Conservation (phyloP, 2,797 vertebrate genomes). For the Gymnoscopelus braueri region DNA sequence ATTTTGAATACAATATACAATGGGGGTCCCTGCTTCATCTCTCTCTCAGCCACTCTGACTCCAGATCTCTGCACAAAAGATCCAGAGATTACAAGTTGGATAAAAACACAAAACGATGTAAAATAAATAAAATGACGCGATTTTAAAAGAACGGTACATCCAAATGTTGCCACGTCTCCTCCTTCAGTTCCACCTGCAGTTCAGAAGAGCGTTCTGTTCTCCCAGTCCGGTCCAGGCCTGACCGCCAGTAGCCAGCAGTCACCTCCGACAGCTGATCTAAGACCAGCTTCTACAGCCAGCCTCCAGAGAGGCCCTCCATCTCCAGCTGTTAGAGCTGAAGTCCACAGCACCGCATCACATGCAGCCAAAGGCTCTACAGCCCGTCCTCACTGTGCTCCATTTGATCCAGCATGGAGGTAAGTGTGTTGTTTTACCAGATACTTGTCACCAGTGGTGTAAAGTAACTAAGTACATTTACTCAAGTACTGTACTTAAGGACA, state of each 20-base stretch:
- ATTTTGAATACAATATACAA: too few species aligned
- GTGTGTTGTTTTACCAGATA: too few species aligned
- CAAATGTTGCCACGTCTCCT: neutral
- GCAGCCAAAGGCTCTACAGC: constrained; percentile 15
- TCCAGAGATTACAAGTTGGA: neutral
- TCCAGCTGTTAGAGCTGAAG: neutral
- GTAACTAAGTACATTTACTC: too few species aligned
- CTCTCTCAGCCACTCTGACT: too few species aligned
- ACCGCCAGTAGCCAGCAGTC: constrained; percentile 4
- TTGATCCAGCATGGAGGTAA: neutral
- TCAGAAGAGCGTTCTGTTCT: constrained; percentile 61
- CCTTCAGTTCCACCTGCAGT: constrained; percentile 46
- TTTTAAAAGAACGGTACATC: too few species aligned
- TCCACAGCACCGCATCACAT: constrained; percentile 15
- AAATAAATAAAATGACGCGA: too few species aligned
- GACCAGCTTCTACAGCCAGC: constrained; percentile 32
- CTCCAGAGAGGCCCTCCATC: constrained; percentile 28
- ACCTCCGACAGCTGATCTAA: too few species aligned
- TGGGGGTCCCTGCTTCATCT: too few species aligned
- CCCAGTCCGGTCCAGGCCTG: constrained; percentile 37
- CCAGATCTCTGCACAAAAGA: too few species aligned
- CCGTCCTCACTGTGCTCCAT: neutral
- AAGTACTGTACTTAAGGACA: too few species aligned
- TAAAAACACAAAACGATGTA: neutral
- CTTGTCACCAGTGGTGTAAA: too few species aligned